Evolutionary conservation across 2,113 vertebrate species (phyloP).

Genomic region (Perca flavescens): DNA sequence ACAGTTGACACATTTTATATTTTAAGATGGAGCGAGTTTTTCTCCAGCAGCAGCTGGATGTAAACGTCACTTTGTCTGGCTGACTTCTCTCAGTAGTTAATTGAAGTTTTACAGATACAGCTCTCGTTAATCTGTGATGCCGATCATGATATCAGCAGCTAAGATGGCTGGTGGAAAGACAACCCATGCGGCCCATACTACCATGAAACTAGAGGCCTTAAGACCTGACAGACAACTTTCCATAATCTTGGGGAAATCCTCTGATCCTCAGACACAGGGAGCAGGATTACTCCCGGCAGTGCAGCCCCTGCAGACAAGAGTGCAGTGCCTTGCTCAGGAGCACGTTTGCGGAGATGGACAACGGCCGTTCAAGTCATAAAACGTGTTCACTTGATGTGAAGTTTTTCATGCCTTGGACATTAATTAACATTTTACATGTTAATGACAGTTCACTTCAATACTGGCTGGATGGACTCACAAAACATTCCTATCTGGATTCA

Average conservation of each 20-base stretch:
- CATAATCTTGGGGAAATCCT: slow-evolving; percentile 34
- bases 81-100: neutral
- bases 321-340: neutral
- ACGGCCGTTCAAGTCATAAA: neutral
- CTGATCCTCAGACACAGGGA: slow-evolving; percentile 16
- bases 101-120: neutral
- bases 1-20: neutral
- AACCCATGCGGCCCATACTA: neutral
- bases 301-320: neutral
- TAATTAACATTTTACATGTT: neutral
- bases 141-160: neutral
- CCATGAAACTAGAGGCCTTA: neutral
- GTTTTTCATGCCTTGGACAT: neutral
- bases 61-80: neutral
- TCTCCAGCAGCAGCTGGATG: neutral
- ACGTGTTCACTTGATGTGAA: neutral
- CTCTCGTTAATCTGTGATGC: neutral
- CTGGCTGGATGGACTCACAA: neutral
- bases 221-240: slow-evolving; percentile 5
- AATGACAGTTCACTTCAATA: neutral
- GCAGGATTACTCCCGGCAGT: neutral
- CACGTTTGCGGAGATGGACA: neutral
- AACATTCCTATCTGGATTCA: neutral
- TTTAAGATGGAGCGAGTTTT: neutral
- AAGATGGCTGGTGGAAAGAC: neutral